phyloP scores from a whole-genome alignment of 1,140 invertebrate genomes.

The Caenorhabditis tropicalis region DNA sequence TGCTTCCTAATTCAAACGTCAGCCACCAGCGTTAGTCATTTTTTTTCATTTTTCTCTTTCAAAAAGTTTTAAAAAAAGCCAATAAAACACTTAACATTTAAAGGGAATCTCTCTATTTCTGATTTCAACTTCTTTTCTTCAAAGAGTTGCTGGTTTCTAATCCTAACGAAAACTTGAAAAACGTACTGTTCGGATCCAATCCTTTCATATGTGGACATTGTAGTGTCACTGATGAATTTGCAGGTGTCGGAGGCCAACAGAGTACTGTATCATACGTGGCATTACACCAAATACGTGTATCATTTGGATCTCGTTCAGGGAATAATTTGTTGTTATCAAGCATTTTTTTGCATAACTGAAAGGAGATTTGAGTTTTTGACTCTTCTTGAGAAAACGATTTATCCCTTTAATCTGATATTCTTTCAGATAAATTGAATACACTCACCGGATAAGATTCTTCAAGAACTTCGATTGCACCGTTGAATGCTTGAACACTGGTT shows the following conservation, averaged over 20 bases:
- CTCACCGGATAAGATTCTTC: slow-evolving; percentile 39
- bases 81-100: background rate
- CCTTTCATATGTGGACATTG: slow-evolving; percentile 80
- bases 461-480: slow-evolving; percentile 13
- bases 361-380: background rate
- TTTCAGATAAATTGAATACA: background rate
- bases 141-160: background rate
- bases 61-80: background rate
- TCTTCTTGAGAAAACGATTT: background rate
- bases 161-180: background rate
- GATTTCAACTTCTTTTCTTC: background rate
- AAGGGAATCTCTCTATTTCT: background rate
- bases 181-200: slow-evolving; percentile 80
- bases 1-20: background rate
- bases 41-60: background rate
- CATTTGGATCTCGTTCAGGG: slow-evolving; percentile 33
- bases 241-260: slow-evolving; percentile 81
- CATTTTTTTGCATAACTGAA: slow-evolving; percentile 50
- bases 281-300: slow-evolving; percentile 74
- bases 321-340: slow-evolving; percentile 39
- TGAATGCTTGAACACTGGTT: slow-evolving; percentile 29
- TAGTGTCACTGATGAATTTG: slow-evolving; percentile 76
- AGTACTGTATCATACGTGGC: slow-evolving; percentile 80
- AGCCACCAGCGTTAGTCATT: slow-evolving; percentile 30
- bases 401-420: background rate